These are phyloP conservation scores for Taxidea taxus DNA, from an alignment of 2,113 vertebrate genomes.

Conservation along the genomic window DNA sequence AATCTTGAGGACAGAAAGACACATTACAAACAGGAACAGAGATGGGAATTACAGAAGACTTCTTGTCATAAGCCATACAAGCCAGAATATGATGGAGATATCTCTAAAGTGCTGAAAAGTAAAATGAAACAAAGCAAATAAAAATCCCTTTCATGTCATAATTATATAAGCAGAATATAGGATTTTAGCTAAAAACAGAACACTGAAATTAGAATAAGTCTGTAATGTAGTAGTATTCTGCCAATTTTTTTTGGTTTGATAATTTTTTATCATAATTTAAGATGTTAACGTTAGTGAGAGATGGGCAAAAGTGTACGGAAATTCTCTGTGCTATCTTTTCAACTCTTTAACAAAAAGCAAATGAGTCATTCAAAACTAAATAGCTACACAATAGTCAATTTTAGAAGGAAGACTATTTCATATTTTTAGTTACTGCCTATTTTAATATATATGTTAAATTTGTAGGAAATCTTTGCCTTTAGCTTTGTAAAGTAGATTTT, in stretches of 20 bases:
- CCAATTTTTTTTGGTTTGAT: neutral
- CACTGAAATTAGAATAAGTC: neutral
- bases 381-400: neutral
- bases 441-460: neutral
- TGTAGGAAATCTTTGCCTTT: neutral
- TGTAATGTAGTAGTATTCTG: neutral
- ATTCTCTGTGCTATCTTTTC: neutral
- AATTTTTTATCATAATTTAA: neutral
- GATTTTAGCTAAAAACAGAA: neutral
- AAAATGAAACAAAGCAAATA: neutral
- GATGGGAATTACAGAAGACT: neutral
- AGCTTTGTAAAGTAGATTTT: neutral
- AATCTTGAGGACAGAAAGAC: neutral
- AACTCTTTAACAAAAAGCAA: neutral
- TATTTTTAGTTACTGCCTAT: neutral
- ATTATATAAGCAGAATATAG: neutral
- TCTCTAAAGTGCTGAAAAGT: neutral
- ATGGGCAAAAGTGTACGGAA: neutral
- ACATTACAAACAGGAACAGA: neutral
- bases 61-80: neutral
- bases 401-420: neutral
- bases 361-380: neutral
- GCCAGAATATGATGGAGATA: neutral
- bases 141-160: neutral
- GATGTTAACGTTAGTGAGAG: neutral